These are phyloP conservation scores for Pomatostomus ruficeps DNA, from an alignment of 2,113 vertebrate genomes.

Conservation along the genomic window DNA sequence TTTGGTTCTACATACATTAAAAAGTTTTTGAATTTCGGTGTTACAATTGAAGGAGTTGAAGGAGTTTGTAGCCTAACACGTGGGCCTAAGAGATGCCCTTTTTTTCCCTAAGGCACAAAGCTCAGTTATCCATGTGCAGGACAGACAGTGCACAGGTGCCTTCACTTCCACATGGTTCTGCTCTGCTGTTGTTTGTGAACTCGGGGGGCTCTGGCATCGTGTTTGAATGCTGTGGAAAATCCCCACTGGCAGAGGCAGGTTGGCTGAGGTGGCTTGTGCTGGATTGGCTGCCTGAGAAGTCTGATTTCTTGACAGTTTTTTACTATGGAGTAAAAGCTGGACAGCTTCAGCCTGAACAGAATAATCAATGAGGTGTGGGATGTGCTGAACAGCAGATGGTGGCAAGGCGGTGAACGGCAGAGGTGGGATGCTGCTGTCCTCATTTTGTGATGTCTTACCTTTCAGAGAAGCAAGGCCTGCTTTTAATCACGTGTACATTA, in stretches of 20 bases:
- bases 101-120: background rate
- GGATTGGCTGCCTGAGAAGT: background rate
- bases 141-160: fast-evolving
- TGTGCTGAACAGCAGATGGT: background rate
- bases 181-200: background rate
- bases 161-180: fast-evolving
- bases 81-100: background rate
- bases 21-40: background rate
- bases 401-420: background rate
- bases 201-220: fast-evolving
- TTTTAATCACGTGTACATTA: background rate
- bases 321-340: background rate
- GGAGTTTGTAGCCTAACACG: background rate
- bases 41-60: background rate
- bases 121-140: background rate
- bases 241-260: background rate
- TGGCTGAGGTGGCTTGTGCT: background rate
- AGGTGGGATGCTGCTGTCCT: background rate
- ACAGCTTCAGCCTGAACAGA: background rate
- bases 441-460: background rate
- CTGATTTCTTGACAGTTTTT: background rate
- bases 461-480: background rate
- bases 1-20: fast-evolving
- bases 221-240: fast-evolving
- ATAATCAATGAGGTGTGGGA: background rate